Percentiles rank a stretch among this genome's conserved stretches.
These are phyloP conservation scores for Pissodes strobi DNA, from an alignment of 1,140 invertebrate species.

Conservation along the genomic window DNA sequence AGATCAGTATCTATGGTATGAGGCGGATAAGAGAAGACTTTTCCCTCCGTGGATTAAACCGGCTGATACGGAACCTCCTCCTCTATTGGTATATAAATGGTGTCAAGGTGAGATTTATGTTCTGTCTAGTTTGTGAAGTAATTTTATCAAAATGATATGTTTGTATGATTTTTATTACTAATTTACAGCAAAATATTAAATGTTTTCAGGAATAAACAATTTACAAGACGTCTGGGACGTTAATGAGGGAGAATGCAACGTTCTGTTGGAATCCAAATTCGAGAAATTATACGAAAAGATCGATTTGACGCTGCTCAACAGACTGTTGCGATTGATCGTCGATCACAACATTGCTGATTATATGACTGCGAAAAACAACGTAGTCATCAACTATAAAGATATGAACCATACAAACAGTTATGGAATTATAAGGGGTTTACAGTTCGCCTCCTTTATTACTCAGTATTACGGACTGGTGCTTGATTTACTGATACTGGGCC, in stretches of 20 bases:
- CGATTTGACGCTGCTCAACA: slow-evolving; percentile 96
- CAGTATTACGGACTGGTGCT: slow-evolving; percentile 97
- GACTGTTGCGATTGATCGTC: slow-evolving; percentile 93
- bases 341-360: slow-evolving; percentile 99
- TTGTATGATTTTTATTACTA: no score
- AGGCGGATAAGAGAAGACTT: slow-evolving; percentile 95
- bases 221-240: slow-evolving; percentile 99
- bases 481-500: slow-evolving; percentile 92
- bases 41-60: slow-evolving; percentile 99
- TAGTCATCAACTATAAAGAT: slow-evolving; percentile 99
- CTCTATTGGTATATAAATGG: slow-evolving; percentile 98
- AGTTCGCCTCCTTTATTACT: slow-evolving; percentile 98
- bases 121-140: no score
- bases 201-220: slow-evolving; percentile 90
- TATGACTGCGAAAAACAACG: slow-evolving; percentile 99
- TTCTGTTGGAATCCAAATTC: slow-evolving; percentile 93
- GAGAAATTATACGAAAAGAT: slow-evolving; percentile 99
- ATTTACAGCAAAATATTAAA: no score
- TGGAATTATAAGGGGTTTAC: slow-evolving; percentile 96
- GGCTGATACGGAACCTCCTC: slow-evolving; percentile 97
- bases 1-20: slow-evolving; percentile 99
- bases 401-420: slow-evolving; percentile 99
- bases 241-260: slow-evolving; percentile 96
- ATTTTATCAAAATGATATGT: no score
- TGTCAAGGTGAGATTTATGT: slow-evolving; percentile 96